phyloP scores from a whole-genome alignment of 2,113 vertebrate species.

The Nothoprocta pentlandii region DNA sequence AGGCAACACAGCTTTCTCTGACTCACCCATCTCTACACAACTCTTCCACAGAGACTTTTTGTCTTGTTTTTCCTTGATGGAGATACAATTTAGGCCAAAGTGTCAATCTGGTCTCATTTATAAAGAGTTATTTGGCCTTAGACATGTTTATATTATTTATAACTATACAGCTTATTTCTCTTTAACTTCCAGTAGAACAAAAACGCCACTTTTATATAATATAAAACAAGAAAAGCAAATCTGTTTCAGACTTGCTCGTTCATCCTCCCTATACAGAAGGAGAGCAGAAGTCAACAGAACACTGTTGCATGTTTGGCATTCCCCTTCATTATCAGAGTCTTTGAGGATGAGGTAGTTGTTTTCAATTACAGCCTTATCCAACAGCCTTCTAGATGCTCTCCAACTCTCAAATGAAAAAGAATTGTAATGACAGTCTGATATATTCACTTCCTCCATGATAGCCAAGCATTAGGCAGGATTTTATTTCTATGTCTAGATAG shows the following conservation, averaged over 20 bases:
- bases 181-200: background rate
- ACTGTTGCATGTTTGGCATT: background rate
- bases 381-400: background rate
- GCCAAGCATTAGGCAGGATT: background rate
- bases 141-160: background rate
- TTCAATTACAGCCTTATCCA: background rate
- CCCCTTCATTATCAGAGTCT: background rate
- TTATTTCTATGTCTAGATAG: background rate
- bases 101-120: background rate
- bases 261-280: background rate
- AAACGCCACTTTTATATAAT: background rate
- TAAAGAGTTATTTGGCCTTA: background rate
- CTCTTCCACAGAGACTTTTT: background rate
- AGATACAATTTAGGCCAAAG: background rate
- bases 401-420: background rate
- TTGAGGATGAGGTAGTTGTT: background rate
- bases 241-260: background rate
- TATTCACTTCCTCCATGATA: background rate
- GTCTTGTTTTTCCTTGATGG: background rate
- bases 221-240: background rate
- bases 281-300: background rate
- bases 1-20: background rate
- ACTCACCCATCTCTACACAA: no score
- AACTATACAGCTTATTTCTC: background rate
- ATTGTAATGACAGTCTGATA: background rate